These are phyloP conservation scores for Xestia sexstrigata DNA, from an alignment of 2,888 invertebrate genomes.

Conservation along the genomic window DNA sequence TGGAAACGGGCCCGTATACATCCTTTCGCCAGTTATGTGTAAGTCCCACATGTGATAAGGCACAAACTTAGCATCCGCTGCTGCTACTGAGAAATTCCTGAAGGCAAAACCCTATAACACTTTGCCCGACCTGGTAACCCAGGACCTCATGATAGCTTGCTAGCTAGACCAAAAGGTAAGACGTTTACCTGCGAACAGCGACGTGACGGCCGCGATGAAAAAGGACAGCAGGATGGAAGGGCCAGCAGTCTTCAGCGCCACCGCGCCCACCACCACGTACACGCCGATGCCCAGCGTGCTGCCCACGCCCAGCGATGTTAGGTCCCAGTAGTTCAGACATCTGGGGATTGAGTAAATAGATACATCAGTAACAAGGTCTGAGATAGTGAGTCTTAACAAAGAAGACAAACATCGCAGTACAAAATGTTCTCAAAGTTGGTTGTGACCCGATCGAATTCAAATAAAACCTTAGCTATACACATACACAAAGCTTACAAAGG, in stretches of 20 bases:
- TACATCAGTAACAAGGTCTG: not conserved
- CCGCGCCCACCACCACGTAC: constrained; percentile 96
- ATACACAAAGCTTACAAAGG: not conserved
- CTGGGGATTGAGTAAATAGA: constrained; percentile 76
- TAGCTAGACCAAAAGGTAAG: not conserved
- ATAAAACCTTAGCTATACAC: not conserved
- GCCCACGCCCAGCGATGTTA: constrained; percentile 95
- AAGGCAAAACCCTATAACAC: not conserved
- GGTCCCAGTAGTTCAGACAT: constrained; percentile 94
- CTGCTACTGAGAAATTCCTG: not conserved
- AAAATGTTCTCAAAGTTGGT: not conserved
- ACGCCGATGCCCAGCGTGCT: constrained; percentile 97
- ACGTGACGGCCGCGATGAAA: constrained; percentile 96
- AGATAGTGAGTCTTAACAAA: not conserved
- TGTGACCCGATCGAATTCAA: not conserved
- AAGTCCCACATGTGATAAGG: not conserved
- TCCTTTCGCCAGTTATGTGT: not conserved
- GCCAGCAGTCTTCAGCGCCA: constrained; percentile 94
- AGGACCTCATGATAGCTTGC: not conserved
- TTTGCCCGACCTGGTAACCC: not conserved
- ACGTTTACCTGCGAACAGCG: constrained; percentile 94
- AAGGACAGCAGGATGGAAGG: constrained; percentile 97
- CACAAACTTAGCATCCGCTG: not conserved
- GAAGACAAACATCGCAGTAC: too few species aligned
- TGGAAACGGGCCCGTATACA: not conserved